Evolutionary conservation across 2,888 invertebrate genomes (phyloP).

Genomic region (Drosophila leonis): DNA sequence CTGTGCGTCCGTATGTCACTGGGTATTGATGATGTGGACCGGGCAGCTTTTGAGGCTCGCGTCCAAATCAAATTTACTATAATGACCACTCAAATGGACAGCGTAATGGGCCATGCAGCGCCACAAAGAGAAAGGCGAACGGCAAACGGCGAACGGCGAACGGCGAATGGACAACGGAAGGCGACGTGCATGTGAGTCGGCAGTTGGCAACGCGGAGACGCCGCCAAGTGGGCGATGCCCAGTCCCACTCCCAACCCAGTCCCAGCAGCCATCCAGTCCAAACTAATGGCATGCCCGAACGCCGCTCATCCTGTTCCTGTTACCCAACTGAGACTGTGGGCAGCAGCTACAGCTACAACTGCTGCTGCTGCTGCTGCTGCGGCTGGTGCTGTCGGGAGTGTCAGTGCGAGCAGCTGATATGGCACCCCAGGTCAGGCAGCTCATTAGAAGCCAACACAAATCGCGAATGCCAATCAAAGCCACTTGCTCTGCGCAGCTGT

Average conservation of each 20-base stretch:
- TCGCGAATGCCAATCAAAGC: conserved; percentile 31
- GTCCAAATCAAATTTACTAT: conserved; percentile 79
- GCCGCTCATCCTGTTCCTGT: conserved; percentile 43
- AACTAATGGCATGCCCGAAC: conserved; percentile 40
- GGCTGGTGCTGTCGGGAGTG: conserved; percentile 25
- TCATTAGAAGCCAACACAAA: conserved; percentile 39
- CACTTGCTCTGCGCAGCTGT: not conserved
- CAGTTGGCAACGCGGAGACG: conserved; percentile 29
- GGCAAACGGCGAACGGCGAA: conserved; percentile 23
- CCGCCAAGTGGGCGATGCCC: conserved; percentile 60
- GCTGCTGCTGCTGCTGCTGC: not conserved
- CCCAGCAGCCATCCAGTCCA: conserved; percentile 13
- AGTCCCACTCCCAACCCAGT: not conserved
- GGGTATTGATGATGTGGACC: conserved; percentile 75
- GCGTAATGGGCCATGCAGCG: conserved; percentile 73
- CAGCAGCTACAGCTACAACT: conserved; percentile 11
- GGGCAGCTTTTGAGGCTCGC: conserved; percentile 68
- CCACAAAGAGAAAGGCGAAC: conserved; percentile 37
- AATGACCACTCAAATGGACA: conserved; percentile 81
- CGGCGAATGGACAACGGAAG: conserved; percentile 18
- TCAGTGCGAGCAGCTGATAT: conserved; percentile 22
- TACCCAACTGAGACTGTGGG: conserved; percentile 38
- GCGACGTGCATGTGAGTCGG: conserved; percentile 32
- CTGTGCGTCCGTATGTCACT: conserved; percentile 59
- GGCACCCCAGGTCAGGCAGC: conserved; percentile 40